These are phyloP conservation scores for Andrena marginata DNA, from an alignment of 2,888 invertebrate genomes.

Conservation along the genomic window DNA sequence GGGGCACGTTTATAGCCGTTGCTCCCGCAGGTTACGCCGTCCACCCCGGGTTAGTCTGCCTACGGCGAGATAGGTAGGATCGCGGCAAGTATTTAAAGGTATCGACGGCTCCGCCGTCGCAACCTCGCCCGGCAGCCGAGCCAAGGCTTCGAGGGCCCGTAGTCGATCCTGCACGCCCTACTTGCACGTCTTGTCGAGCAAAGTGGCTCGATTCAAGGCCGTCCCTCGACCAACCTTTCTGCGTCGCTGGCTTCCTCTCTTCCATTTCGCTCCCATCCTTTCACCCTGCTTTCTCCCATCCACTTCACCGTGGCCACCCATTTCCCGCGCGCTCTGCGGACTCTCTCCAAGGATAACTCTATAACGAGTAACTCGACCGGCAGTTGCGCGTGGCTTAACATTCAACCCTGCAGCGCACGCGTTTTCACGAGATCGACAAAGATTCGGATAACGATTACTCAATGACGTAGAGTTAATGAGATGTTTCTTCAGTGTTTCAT, in stretches of 20 bases:
- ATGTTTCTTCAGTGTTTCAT: too few species aligned
- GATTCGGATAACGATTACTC: too few species aligned
- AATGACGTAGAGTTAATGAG: too few species aligned
- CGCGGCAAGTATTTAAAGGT: constrained; percentile 65
- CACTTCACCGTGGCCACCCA: too few species aligned
- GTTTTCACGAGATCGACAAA: too few species aligned
- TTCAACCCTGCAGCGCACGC: too few species aligned
- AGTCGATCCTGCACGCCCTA: constrained; percentile 62
- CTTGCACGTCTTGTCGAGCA: constrained; percentile 62
- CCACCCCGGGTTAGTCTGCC: too few species aligned
- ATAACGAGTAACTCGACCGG: too few species aligned
- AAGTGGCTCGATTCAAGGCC: constrained; percentile 67
- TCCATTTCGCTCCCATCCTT: background rate
- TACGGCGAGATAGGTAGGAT: constrained; percentile 4
- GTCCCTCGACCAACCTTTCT: constrained; percentile 50
- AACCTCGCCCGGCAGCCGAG: constrained; percentile 12
- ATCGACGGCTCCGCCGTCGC: constrained; percentile 35
- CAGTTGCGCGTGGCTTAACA: too few species aligned
- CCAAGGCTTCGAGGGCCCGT: constrained; percentile 60
- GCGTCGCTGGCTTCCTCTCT: constrained; percentile 45
- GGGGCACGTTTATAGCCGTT: constrained; percentile 46
- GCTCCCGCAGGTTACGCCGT: background rate
- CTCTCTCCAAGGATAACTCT: too few species aligned
- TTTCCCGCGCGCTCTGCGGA: too few species aligned
- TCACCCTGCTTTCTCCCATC: background rate